Base-by-base conservation (phyloP, 2,113 vertebrate genomes). In the Phyllostomus hastatus region DNA sequence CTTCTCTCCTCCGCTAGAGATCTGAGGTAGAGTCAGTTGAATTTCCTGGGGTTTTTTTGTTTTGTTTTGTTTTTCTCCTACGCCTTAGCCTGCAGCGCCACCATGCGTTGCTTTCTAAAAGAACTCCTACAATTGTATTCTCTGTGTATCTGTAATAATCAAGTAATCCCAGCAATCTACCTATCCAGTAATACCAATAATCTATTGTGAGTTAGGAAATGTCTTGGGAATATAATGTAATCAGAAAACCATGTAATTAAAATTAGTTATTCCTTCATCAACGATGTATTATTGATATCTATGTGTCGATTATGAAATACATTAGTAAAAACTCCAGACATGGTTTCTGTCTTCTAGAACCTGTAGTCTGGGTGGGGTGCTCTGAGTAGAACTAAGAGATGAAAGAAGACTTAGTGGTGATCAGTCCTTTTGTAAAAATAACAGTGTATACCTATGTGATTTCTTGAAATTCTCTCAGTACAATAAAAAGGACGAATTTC, bases 51-150 rank as follows among this genome's bases (percentile, higher is more conserved):
- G 1, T 31, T 54, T 41, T 12, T 91, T 70, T 22, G 38, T 38
- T 12, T 91, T 69, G 50, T 43, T 31, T 61, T 64, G 33, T 67
- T 72, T 81, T n/a, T 28, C 61, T 26, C 61, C 61, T 28, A 5
- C 70, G 17, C 64, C 95, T 97, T 97, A 97, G 90, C 94, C 94
- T 97, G 80, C 96, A 97, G 95, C 96, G 97, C 97, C 97, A 97
- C 92, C 96, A 96, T 90, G 97, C 22, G 97, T 97, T 96, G 6
- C 66, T 8, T 96, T 90, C 8, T 11, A 69, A 91, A 86, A 48
- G 22, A 70, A 66, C 59, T 8, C 57, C 43, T 75, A 19, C 26
- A 35, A 20, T 70, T 38, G 24, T 48, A 26, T 61, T 92, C 38
- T 78, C 20, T 41, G 17, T 43, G 26, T 31, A 43, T 14, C 15